phyloP scores from a whole-genome alignment of 2,113 vertebrate genomes.

The Hirundichthys speculiger region DNA sequence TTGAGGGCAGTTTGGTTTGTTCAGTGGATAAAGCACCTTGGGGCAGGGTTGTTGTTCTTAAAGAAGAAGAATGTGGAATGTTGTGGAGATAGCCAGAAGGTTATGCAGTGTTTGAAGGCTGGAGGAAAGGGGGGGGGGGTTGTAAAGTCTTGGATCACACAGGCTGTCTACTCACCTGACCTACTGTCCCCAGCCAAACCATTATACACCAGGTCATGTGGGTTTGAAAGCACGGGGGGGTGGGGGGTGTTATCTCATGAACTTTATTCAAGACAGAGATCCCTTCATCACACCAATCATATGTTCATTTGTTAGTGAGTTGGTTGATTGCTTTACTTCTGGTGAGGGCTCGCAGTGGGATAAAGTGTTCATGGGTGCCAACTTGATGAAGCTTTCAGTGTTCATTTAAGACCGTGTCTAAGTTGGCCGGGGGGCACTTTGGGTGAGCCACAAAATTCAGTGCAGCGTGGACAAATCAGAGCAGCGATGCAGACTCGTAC shows the following conservation, averaged over 20 bases:
- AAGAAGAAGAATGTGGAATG: slow-evolving; percentile 78
- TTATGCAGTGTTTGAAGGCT: slow-evolving; percentile 67
- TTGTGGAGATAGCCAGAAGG: slow-evolving; percentile 75
- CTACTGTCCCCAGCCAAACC: slow-evolving; percentile 59
- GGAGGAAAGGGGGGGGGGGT: slow-evolving; percentile 7
- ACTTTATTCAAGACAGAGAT: slow-evolving; percentile 58
- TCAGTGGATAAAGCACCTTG: slow-evolving; percentile 58
- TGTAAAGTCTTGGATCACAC: slow-evolving; percentile 56
- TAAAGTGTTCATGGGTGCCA: neutral
- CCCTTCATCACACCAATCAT: slow-evolving; percentile 59
- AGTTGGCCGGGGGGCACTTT: slow-evolving; percentile 20
- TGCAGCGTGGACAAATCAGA: neutral
- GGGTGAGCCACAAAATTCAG: slow-evolving; percentile 8
- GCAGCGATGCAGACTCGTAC: no score
- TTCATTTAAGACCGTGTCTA: slow-evolving; percentile 23
- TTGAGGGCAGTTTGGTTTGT: slow-evolving; percentile 48
- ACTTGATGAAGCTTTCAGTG: neutral
- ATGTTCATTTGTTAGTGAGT: slow-evolving; percentile 26
- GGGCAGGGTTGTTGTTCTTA: slow-evolving; percentile 69
- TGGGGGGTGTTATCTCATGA: slow-evolving; percentile 46
- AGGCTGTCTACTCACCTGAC: slow-evolving; percentile 56
- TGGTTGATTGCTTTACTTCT: slow-evolving; percentile 53
- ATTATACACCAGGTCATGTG: slow-evolving; percentile 60
- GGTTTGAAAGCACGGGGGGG: slow-evolving; percentile 10
- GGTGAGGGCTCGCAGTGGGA: neutral